A percentile compares a stretch with the other conserved stretches of the same genome.
Conservation (phyloP, 2,888 invertebrate genomes). For the Hylaea fasciaria region DNA sequence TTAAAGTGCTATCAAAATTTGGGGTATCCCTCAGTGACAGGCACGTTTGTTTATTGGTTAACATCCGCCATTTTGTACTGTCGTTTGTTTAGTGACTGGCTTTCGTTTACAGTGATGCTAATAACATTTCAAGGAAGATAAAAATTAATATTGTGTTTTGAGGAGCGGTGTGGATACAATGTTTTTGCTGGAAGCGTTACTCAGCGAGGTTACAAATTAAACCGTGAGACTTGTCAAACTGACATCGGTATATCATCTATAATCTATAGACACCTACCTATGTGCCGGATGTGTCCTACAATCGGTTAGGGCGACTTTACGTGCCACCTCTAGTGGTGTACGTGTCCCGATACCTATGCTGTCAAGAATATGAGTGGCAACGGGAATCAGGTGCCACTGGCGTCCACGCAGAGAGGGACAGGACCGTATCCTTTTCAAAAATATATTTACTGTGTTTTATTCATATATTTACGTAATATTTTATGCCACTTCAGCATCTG, state of each 20-base stretch:
- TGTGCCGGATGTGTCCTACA: conserved; percentile 85
- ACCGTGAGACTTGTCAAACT: conserved; percentile 77
- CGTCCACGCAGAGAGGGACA: conserved; percentile 85
- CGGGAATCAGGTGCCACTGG: conserved; percentile 87
- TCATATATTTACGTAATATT: conserved; percentile 79
- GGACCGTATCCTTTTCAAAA: conserved; percentile 85
- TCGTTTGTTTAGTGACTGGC: conserved; percentile 84
- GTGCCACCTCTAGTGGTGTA: conserved; percentile 87
- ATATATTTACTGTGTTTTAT: conserved; percentile 55
- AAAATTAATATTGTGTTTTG: conserved; percentile 72
- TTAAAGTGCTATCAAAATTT: conserved; percentile 45
- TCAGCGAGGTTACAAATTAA: conserved; percentile 73
- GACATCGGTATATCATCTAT: conserved; percentile 69
- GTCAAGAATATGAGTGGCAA: conserved; percentile 87
- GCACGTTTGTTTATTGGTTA: conserved; percentile 85
- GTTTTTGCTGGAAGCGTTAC: conserved; percentile 79
- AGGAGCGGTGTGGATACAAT: conserved; percentile 78
- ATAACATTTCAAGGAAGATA: conserved; percentile 69
- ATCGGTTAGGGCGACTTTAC: conserved; percentile 82
- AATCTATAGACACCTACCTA: conserved; percentile 57
- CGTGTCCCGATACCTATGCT: conserved; percentile 85
- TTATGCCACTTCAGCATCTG: conserved; percentile 72
- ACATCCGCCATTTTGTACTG: conserved; percentile 85
- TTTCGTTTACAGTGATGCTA: conserved; percentile 74
- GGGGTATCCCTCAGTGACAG: conserved; percentile 68